Percentiles rank a stretch among this genome's conserved stretches.
phyloP scores from a whole-genome alignment of 2,797 vertebrate genomes.

The Yasuhikotakia modesta region DNA sequence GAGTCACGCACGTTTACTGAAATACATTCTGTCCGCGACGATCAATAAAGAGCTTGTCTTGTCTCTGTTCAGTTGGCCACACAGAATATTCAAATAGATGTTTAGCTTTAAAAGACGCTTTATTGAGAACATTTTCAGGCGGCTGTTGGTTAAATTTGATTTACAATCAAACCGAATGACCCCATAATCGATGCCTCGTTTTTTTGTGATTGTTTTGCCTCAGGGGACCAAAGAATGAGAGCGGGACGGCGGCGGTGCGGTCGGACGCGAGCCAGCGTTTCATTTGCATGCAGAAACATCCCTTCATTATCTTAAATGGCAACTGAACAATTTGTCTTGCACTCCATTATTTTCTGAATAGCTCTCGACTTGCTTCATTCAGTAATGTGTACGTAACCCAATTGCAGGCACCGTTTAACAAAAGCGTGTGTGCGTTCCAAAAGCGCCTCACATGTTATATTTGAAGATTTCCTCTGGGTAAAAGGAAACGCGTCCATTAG shows the following conservation, averaged over 20 bases:
- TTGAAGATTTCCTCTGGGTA: constrained; percentile 39
- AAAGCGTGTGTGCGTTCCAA: constrained; percentile 41
- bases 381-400: constrained; percentile 31
- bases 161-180: constrained; percentile 71
- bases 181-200: constrained; percentile 73
- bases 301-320: constrained; percentile 72
- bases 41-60: constrained; percentile 11
- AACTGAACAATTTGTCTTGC: constrained; percentile 66
- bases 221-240: constrained; percentile 41
- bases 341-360: constrained; percentile 62
- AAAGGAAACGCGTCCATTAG: constrained; percentile 46
- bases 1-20: not conserved
- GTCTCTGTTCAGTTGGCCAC: constrained; percentile 57
- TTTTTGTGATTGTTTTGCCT: constrained; percentile 70
- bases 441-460: constrained; percentile 41
- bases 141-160: constrained; percentile 74
- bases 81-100: constrained; percentile 68
- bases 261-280: constrained; percentile 64
- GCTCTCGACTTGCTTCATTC: constrained; percentile 53
- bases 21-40: not conserved
- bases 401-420: constrained; percentile 8
- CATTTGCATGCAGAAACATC: constrained; percentile 71
- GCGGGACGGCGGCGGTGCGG: constrained; percentile 54
- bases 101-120: constrained; percentile 71
- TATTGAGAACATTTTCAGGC: constrained; percentile 69